phyloP scores from a whole-genome alignment of 2,113 vertebrate genomes.

The Ammodytes dubius region DNA sequence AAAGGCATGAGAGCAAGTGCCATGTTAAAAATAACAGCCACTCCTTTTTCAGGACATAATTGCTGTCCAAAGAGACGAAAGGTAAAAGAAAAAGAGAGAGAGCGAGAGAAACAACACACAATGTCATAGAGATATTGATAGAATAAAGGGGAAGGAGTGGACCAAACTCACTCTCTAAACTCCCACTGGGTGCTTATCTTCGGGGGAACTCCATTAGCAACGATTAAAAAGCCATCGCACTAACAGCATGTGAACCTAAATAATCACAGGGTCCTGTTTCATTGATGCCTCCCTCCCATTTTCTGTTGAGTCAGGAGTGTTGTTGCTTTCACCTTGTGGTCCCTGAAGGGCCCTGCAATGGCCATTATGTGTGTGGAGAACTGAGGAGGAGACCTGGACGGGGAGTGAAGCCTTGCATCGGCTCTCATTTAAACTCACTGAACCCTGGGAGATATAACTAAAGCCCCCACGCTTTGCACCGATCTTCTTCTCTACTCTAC shows the following conservation, averaged over 20 bases:
- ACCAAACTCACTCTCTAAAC: constrained; percentile 41
- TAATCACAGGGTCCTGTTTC: constrained; percentile 62
- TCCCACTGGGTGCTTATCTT: constrained; percentile 65
- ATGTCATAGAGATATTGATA: constrained; percentile 34
- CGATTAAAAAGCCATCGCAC: constrained; percentile 77
- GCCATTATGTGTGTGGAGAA: constrained; percentile 29
- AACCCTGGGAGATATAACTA: neutral
- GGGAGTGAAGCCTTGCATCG: constrained; percentile 1
- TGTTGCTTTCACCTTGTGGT: constrained; percentile 52
- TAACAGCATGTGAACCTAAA: constrained; percentile 74
- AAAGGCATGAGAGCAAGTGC: constrained; percentile 31
- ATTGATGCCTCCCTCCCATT: constrained; percentile 54
- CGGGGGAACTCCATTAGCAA: constrained; percentile 72
- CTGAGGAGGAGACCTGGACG: constrained; percentile 25
- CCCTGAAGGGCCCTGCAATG: constrained; percentile 43
- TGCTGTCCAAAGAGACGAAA: constrained; percentile 36
- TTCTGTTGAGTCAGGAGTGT: constrained; percentile 63
- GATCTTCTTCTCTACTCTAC: neutral
- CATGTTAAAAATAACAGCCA: constrained; percentile 53
- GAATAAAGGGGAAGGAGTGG: constrained; percentile 14
- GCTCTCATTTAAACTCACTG: constrained; percentile 6
- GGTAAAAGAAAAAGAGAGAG: constrained; percentile 1
- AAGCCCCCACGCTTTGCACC: neutral
- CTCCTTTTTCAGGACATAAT: constrained; percentile 57
- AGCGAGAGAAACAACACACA: neutral